Base-by-base conservation (phyloP, 1,140 invertebrate genomes). In the Orchesella cincta region DNA sequence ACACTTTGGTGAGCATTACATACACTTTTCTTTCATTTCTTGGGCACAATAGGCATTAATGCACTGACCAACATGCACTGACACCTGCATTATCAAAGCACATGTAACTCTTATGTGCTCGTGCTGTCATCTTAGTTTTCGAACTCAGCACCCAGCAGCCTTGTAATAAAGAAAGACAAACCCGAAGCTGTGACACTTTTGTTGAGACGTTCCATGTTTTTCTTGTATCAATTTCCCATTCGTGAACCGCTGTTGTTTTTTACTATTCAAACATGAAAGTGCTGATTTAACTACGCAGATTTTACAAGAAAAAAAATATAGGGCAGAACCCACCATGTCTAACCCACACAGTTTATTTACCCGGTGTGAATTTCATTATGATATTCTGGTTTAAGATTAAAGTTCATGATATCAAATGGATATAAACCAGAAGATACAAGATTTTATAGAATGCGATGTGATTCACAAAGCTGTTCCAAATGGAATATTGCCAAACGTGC, bases 1-100 rank as follows among this genome's bases (percentile, higher is more conserved):
- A 93, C 83, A 93, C 92, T 67, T 89, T 93, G 90, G 92, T 93
- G 85, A 92, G 91, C 89, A 72, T 0, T 54, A 72, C 36, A 76
- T 34, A 23, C 5, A 14, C 34, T 5, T 35, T 39, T 28, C 3
- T 73, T 46, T 51, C 71, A 73, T 51, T 39, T 73, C 5, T 14
- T 12, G 23, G 57, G n/a, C 12, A 23, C 23, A 26, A 12, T 64
- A 14, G 23, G 5, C 5, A 23, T 64, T 8, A 64, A 64, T 46
- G 39, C 8, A 46, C 8, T 46, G n/a, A n/a, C 39, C 20, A 20
- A 12, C 39, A 46, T 12, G 39, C 39, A 46, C 8, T 12, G 20
- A 46, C 39, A 12, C 8, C 39, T 46, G 20, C 39, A 20, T 46
- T 46, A 46, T n/a, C n/a, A n/a, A n/a, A n/a, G n/a, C n/a, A n/a